A percentile compares a stretch with the other conserved stretches of the same genome.
Evolutionary conservation across 2,113 vertebrate genomes (phyloP).

Genomic region (Archilochus colubris): DNA sequence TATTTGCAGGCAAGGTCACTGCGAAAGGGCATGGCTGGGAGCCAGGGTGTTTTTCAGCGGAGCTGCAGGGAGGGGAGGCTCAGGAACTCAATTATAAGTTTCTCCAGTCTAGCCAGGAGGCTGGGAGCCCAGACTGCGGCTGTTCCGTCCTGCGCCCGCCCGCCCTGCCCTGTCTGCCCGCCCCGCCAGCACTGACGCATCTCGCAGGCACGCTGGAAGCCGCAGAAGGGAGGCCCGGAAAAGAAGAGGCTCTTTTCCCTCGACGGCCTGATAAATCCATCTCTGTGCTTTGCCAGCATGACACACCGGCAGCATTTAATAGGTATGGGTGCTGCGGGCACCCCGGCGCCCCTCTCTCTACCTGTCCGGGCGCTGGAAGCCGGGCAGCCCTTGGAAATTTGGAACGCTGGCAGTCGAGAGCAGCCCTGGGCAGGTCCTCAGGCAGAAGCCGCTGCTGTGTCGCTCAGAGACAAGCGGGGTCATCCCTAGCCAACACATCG

Average conservation of each 20-base stretch:
- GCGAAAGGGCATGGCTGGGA: conserved; percentile 80
- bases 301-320: background rate
- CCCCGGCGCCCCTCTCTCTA: no score
- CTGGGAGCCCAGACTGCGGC: conserved; percentile 91
- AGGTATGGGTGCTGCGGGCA: background rate
- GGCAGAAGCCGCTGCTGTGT: background rate
- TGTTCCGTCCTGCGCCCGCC: conserved; percentile 75
- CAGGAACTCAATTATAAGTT: conserved; percentile 95
- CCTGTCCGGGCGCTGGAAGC: no score
- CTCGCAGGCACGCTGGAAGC: conserved; percentile 88
- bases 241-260: background rate
- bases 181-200: conserved; percentile 88
- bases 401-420: background rate
- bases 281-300: background rate
- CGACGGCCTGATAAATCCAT: background rate
- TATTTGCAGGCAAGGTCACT: conserved; percentile 86
- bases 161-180: conserved; percentile 69
- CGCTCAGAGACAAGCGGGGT: background rate
- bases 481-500: conserved; percentile 17
- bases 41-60: conserved; percentile 79
- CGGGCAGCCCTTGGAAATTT: no score
- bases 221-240: conserved; percentile 68
- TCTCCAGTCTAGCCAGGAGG: conserved; percentile 92
- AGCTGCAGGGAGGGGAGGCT: conserved; percentile 82
- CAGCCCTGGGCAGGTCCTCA: background rate